These are phyloP conservation scores for Octodon degus DNA, from an alignment of 2,113 vertebrate genomes.

Conservation along the genomic window DNA sequence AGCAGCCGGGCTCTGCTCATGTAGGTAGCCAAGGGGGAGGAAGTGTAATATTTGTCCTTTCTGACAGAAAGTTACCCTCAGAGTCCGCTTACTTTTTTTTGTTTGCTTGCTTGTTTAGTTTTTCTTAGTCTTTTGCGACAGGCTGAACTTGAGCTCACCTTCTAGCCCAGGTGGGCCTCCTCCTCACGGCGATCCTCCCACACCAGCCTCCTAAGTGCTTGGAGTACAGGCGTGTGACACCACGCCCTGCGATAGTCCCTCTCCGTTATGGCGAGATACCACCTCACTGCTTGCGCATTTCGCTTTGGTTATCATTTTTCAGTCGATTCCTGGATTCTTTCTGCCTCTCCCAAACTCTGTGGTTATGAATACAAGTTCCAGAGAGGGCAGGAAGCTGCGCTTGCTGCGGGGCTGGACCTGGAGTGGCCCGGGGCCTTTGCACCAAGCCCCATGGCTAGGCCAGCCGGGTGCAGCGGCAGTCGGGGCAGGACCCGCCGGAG, in stretches of 20 bases:
- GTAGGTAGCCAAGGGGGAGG: too few species aligned
- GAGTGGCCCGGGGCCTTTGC: background rate
- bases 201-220: too few species aligned
- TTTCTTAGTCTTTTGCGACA: too few species aligned
- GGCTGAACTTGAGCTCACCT: too few species aligned
- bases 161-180: too few species aligned
- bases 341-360: background rate
- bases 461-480: too few species aligned
- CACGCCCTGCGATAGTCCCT: too few species aligned
- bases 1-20: too few species aligned
- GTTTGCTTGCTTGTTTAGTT: too few species aligned
- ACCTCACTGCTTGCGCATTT: background rate
- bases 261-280: background rate
- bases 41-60: background rate
- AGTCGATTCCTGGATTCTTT: background rate
- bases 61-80: background rate
- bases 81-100: background rate
- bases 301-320: background rate
- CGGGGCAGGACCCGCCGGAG: slow-evolving; percentile 14
- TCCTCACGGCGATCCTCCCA: too few species aligned
- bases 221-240: too few species aligned
- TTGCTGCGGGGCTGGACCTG: background rate
- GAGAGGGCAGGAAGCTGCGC: background rate
- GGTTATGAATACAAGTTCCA: background rate
- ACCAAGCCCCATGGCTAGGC: background rate